Evolutionary conservation across 2,888 invertebrate genomes (phyloP), one percentile per base, ranked within the genome.

Genomic region (Pristionchus mayeri): DNA sequence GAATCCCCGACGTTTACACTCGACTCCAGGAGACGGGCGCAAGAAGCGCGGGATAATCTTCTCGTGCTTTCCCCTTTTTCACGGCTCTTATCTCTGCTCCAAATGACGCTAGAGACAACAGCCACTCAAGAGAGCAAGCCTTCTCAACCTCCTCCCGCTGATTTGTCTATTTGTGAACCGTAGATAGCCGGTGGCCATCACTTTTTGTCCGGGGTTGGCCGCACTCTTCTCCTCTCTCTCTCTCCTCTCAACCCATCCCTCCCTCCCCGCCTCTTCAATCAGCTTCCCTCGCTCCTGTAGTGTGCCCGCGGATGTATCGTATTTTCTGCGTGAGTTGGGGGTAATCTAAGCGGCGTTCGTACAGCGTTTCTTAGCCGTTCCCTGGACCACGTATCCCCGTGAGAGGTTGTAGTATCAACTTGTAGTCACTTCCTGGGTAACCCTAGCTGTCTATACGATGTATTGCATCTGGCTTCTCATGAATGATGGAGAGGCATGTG

Each of bases 101-200:
- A 44, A n/a, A 40, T 21, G 34, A 24, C 7, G 40, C 71, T 71
- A 71, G 71, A 71, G 71, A 40, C 44, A 37, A 24, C 40, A 18
- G 18, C 9, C 7, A 21, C 2, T 1, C 11, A 30, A 40, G 71
- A 71, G 71, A 63, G 67, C 54, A 7, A 21, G 13, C 54, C 21
- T n/a, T 21, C 54, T 18, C 54, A 4, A n/a, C 54, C n/a, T 16
- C 40, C 11, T 63, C 63, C 30, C 21, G 21, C 76, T 48, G 48
- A 78, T 78, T 50, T 78, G 48, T 78, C 76, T 78, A 78, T 78
- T 78, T 78, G 76, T 50, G 76, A 71, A 71, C 71, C 71, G 71
- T 44, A 48, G 76, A 78, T 78, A 78, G 76, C 76, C 76, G 50
- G 30, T 34, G 76, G n/a, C 76, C 76, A 27, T 78, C 76, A 78